These are phyloP conservation scores for Morphnarchus princeps DNA, from an alignment of 2,113 vertebrate genomes.

Conservation along the genomic window DNA sequence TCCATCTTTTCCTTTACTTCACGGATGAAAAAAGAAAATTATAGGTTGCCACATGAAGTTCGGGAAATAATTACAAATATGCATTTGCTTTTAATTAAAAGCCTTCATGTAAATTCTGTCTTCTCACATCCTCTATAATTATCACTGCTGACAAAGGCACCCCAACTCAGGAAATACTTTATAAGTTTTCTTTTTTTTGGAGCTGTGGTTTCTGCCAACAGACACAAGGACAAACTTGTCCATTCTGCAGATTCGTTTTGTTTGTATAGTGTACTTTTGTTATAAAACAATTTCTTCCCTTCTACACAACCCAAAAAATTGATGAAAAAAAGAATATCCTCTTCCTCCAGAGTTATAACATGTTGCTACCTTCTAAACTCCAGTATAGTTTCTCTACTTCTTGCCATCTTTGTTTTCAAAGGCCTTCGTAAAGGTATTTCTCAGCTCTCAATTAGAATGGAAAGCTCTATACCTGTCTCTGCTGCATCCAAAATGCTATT, in stretches of 20 bases:
- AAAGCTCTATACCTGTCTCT: neutral
- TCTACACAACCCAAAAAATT: neutral
- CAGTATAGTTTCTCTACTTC: neutral
- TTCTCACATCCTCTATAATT: neutral
- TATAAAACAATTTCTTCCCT: neutral
- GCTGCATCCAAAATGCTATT: neutral
- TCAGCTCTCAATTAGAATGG: neutral
- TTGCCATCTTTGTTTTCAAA: neutral
- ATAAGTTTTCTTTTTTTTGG: neutral
- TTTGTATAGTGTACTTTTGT: neutral
- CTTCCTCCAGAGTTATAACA: neutral
- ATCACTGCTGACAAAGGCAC: neutral
- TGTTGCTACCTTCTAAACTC: neutral
- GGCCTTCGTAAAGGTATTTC: neutral
- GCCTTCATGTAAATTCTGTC: neutral
- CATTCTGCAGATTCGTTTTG: neutral
- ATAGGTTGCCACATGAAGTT: neutral
- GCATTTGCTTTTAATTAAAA: constrained; percentile 25
- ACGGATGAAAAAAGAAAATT: neutral
- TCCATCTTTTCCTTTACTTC: neutral
- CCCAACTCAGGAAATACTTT: neutral
- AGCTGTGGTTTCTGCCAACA: neutral
- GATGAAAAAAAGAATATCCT: neutral
- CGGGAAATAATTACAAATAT: constrained; percentile 4
- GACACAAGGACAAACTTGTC: neutral